Base-by-base conservation (phyloP, 2,888 invertebrate genomes). In the Oscheius sp. region DNA sequence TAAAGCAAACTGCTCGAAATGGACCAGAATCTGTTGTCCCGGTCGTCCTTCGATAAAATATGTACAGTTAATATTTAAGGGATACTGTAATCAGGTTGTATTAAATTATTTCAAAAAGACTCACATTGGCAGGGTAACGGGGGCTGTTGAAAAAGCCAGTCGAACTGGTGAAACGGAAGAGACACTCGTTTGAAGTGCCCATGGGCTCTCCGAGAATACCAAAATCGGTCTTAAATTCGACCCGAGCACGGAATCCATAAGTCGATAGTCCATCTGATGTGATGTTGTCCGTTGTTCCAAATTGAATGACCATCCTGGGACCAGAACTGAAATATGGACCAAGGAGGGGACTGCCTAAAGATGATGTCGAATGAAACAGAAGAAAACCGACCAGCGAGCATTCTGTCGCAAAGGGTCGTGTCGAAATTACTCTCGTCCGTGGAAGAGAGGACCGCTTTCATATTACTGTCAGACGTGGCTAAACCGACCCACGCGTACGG, bases 61-160 rank as follows among this genome's bases (percentile, higher is more conserved):
- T 25, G 88, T 89, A 82, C 90, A 91, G 74, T 88, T 87, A 12
- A 88, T 88, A 80, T 89, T 89, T 63, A 87, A 77, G 0, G 90
- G 90, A 78, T 91, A 91, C 85, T 86, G 74, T 16, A 85, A 77
- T n/a, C n/a, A n/a, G n/a, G 9, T 35, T 35, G 9, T 6, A 9
- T 35, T 35, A 35, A 35, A 35, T 9, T 6, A 35, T 3, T 35
- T 3, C 5, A 35, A 35, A 9, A 35, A 35, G 35, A 9, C 81
- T 74, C 13, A 86, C 86, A 79, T 86, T 87, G 13, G 86, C 87
- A 2, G 87, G 87, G 75, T 86, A 87, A 29, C 87, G 73, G 0
- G 91, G 90, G 18, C 90, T 90, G 83, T 90, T 91, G 84, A 90
- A 89, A 29, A 82, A 83, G 1, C 90, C 90, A n/a, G 78, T 76